Conservation (phyloP, 35 echinoderm and acorn worm species). For the Holothuria glaberrima region DNA sequence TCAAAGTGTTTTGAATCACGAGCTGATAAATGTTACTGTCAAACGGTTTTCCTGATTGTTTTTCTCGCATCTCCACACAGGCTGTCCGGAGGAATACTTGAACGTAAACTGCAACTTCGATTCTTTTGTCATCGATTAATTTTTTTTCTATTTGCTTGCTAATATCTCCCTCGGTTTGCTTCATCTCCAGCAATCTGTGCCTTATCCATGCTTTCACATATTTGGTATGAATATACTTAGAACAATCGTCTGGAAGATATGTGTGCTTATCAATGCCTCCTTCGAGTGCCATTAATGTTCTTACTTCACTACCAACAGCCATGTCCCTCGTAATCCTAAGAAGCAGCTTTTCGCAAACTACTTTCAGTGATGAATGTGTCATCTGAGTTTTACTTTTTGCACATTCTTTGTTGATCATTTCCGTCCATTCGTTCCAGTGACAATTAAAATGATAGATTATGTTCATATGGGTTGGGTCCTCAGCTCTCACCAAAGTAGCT, state of each 20-base stretch:
- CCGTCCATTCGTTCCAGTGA: not conserved
- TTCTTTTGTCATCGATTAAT: not conserved
- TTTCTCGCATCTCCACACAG: not conserved
- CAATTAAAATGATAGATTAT: not conserved
- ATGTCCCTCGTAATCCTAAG: constrained; percentile 22
- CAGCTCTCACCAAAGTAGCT: not conserved
- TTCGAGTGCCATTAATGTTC: not conserved
- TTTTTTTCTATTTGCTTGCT: not conserved
- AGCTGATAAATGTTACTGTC: constrained; percentile 24
- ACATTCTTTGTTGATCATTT: not conserved
- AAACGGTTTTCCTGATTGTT: not conserved
- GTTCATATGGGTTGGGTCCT: not conserved
- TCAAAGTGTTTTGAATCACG: constrained; percentile 3
- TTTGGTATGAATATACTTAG: constrained; percentile 25
- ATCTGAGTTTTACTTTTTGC: not conserved
- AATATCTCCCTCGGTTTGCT: not conserved
- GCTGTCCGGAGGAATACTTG: not conserved
- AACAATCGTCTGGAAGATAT: not conserved
- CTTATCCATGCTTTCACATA: not conserved
- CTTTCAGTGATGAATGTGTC: not conserved
- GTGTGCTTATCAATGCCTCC: constrained; percentile 38
- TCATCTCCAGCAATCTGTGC: not conserved
- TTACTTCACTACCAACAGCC: constrained; percentile 34
- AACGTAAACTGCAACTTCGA: not conserved
- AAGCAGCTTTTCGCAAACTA: constrained; percentile 35